phyloP scores from a whole-genome alignment of 92 coral and sea anemone species.

The Pocillopora meandrina region DNA sequence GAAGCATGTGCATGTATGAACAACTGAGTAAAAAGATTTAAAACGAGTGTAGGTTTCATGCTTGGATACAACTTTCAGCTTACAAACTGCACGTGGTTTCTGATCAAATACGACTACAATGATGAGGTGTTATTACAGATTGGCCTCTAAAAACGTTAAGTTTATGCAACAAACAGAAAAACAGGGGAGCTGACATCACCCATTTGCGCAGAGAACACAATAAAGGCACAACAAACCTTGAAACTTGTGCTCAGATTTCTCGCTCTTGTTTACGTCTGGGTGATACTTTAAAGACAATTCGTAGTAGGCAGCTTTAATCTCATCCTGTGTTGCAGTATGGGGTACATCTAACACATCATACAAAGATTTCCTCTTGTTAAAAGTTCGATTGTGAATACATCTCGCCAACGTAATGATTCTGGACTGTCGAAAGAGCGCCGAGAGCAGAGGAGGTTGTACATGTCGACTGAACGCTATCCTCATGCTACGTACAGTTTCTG shows the following conservation, averaged over 20 bases:
- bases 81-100: no score
- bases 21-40: no score
- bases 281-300: conserved; percentile 84
- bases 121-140: no score
- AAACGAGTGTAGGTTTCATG: no score
- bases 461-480: neutral
- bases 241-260: conserved; percentile 61
- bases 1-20: no score
- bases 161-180: no score
- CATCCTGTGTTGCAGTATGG: conserved; percentile 87
- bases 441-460: neutral
- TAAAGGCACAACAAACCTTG: conserved; percentile 58
- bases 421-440: neutral
- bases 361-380: conserved; percentile 37
- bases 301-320: conserved; percentile 85
- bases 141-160: no score
- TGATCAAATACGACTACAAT: no score
- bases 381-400: conserved; percentile 7
- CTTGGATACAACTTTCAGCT: no score
- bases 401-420: conserved; percentile 8
- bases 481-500: neutral
- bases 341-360: conserved; percentile 79
- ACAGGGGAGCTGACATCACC: no score
- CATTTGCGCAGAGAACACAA: neutral
- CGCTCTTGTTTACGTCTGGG: conserved; percentile 73